These are phyloP conservation scores for Mustelus asterias DNA, from an alignment of 2,113 vertebrate genomes.

Conservation along the genomic window DNA sequence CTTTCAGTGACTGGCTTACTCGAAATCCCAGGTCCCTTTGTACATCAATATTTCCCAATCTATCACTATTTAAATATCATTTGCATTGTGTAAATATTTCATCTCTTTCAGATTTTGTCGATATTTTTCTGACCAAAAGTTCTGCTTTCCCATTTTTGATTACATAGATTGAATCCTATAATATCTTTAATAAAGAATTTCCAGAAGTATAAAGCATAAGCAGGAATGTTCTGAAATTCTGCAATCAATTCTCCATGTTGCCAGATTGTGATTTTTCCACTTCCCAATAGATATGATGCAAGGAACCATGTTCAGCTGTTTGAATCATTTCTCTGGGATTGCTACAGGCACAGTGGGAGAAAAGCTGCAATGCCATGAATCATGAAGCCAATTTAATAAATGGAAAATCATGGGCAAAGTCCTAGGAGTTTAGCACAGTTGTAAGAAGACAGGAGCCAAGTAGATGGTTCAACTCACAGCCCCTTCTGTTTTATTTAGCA, in stretches of 20 bases:
- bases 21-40: too few relatives aligned
- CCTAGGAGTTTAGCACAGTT: background rate
- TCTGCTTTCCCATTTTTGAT: background rate
- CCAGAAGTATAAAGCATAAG: background rate
- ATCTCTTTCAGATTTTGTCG: background rate
- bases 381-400: background rate
- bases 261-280: background rate
- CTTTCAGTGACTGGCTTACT: too few relatives aligned
- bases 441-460: background rate
- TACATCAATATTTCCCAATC: too few relatives aligned
- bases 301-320: background rate
- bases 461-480: background rate
- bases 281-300: background rate
- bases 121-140: background rate
- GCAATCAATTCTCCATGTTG: background rate
- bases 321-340: background rate
- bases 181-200: background rate
- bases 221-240: background rate
- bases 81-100: background rate
- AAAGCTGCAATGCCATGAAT: background rate
- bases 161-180: background rate
- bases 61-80: background rate
- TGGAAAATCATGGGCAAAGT: background rate
- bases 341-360: background rate
- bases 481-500: background rate